These are phyloP conservation scores for Drosophila bifasciata DNA, from an alignment of 1,140 invertebrate genomes.

Conservation along the genomic window DNA sequence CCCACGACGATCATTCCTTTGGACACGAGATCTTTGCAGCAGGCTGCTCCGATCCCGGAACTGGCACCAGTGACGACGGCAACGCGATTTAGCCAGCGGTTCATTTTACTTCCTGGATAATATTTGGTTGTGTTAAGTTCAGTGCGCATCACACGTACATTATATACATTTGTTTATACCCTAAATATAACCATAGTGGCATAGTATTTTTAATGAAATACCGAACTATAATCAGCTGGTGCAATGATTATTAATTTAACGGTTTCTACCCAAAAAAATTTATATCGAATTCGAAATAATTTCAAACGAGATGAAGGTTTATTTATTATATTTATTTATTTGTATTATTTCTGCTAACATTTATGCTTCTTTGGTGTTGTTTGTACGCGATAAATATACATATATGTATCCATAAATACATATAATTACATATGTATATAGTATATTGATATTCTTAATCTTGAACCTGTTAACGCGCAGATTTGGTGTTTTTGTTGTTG, in stretches of 20 bases:
- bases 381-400: constrained; percentile 59
- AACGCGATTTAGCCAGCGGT: constrained; percentile 68
- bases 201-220: no score
- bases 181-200: no score
- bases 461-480: constrained; percentile 66
- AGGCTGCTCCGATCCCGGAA: constrained; percentile 85
- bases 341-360: constrained; percentile 71
- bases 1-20: constrained; percentile 88
- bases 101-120: constrained; percentile 23
- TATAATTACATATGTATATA: constrained; percentile 56
- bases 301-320: not conserved
- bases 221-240: no score
- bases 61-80: constrained; percentile 84
- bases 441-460: constrained; percentile 46
- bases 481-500: constrained; percentile 26
- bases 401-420: constrained; percentile 45
- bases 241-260: no score
- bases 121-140: no score
- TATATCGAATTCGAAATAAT: no score
- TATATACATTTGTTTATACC: no score
- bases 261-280: no score
- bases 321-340: constrained; percentile 61
- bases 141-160: no score
- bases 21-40: constrained; percentile 83
- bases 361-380: constrained; percentile 67